Base-by-base conservation (phyloP, 1,140 invertebrate species). In the Portunus trituberculatus region DNA sequence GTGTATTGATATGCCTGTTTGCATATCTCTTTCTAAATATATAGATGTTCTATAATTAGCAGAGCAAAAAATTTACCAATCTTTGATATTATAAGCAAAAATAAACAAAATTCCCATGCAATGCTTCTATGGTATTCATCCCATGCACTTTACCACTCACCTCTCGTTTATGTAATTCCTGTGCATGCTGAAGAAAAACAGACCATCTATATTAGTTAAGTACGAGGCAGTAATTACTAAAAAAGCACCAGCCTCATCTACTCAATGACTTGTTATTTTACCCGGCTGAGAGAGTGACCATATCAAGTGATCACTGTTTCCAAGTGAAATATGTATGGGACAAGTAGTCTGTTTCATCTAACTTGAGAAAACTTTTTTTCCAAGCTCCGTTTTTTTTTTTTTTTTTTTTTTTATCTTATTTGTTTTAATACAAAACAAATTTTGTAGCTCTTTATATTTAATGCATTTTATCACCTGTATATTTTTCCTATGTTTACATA, bases 151-250 rank as follows among this genome's bases (percentile, higher is more conserved):
- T 86, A 95, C 84, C 94, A 95, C 94, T 95, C 91, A 95, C 94
- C 94, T 95, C 94, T 95, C 94, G 92, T 95, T 95, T 95, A 95
- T 95, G 91, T 67, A 95, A 95, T 89, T 95, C 94, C 94, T 95
- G 94, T 93, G 94, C 94, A 95, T 95, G 94, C 94, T 95, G 94
- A 93, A 95, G 94, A 76, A 95, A 95, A 95, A 95, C 82, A 95
- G 94, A 95, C 94, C 94, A 92, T 92, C 91, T 95, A 86, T 89
- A 95, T 95, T 95, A 95, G 94, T 95, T n/a, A 92, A 95, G 84
- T 93, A 83, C 67, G 91, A 92, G 94, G 91, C 52, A 86, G 89
- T 93, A 29, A 94, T 32, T 91, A 83, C 59, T 32, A 45, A 82
- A 89, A 46, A 45, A 94, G 89, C 91, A 76, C 4, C 25, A 90